Percentiles rank a stretch among this genome's conserved stretches.
phyloP scores from a whole-genome alignment of 2,797 vertebrate genomes.

The Pseudomugil gertrudae region DNA sequence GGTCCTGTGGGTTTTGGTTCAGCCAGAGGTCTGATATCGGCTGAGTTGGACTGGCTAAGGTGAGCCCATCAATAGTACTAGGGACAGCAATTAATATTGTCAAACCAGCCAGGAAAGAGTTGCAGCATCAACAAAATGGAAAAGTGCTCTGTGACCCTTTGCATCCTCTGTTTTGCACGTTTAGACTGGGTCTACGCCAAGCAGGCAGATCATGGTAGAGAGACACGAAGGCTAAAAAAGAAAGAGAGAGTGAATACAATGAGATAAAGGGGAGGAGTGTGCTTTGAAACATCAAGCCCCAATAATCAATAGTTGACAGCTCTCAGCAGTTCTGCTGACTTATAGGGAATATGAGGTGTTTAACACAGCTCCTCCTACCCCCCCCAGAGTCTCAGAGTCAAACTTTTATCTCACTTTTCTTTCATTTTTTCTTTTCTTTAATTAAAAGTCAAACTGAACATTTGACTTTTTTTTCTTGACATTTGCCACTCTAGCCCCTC shows the following conservation, averaged over 20 bases:
- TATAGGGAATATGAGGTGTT: slow-evolving; percentile 46
- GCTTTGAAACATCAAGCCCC: slow-evolving; percentile 50
- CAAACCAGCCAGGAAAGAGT: slow-evolving; percentile 58
- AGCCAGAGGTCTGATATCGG: slow-evolving; percentile 43
- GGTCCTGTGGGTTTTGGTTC: slow-evolving; percentile 39
- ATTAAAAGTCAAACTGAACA: slow-evolving; percentile 26
- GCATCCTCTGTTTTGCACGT: slow-evolving; percentile 62
- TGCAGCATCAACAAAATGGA: slow-evolving; percentile 78
- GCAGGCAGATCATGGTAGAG: slow-evolving; percentile 20
- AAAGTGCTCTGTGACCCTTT: slow-evolving; percentile 73
- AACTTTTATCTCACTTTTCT: slow-evolving; percentile 1
- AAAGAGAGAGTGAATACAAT: slow-evolving; percentile 10
- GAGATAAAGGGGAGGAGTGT: slow-evolving; percentile 10
- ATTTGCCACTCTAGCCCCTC: slow-evolving; percentile 21
- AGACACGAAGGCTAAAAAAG: slow-evolving; percentile 35
- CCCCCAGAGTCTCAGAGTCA: no score
- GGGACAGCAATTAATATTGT: slow-evolving; percentile 79
- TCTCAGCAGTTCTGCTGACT: slow-evolving; percentile 61
- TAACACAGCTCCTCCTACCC: slow-evolving; percentile 6
- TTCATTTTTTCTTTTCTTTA: slow-evolving; percentile 15
- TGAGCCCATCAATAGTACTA: slow-evolving; percentile 69
- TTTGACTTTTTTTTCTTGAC: slow-evolving; percentile 32
- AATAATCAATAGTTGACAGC: slow-evolving; percentile 70
- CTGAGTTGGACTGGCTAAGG: slow-evolving; percentile 43
- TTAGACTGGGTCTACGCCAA: slow-evolving; percentile 55